Base-by-base conservation (phyloP, 2,888 invertebrate species). In the Alviniconcha strummeri region DNA sequence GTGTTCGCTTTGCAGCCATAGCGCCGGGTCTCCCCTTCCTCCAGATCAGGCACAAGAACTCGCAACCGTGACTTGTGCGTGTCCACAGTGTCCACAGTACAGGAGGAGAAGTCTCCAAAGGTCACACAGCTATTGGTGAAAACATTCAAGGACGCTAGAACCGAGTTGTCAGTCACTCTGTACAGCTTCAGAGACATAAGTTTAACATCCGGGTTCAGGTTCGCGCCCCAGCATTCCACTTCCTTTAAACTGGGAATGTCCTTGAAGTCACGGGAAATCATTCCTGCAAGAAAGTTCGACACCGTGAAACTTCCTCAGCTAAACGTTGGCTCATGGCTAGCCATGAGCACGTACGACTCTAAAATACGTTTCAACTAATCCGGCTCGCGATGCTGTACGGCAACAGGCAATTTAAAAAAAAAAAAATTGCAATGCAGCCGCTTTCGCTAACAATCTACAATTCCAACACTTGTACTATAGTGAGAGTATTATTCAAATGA, bases 211-310 rank as follows among this genome's bases (percentile, higher is more conserved):
- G 55, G 17, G 36, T 36, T 52, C 3, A 82, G 56, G n/a, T 36
- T n/a, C 4, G 54, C 11, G 7, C 82, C 82, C 77, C 69, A 71
- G 77, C 82, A 82, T 36, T 69, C 82, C 36, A 82, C 82, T 77
- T 82, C 82, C 56, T 82, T 77, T 71, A 82, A 13, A 69, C 82
- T 77, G 11, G 77, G 71, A 55, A 82, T 56, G 19, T 52, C 77
- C 77, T 77, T 76, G 75, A 77, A 82, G 11, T 52, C 56, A 36
- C 77, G 13, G 5, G 56, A 4, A 11, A 19, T 77, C 77, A 82
- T 82, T 13, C 82, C 82, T 82, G 81, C 8, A 60, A 60, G 8
- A 60, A 60, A 60, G 8, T 60, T 60, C 8, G 8, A 60, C 13
- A 8, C 1, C 4, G 60, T 60, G 2, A 11, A 13, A 60, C 4